Conservation (phyloP, 1,140 invertebrate genomes). For the Coboldia fuscipes region DNA sequence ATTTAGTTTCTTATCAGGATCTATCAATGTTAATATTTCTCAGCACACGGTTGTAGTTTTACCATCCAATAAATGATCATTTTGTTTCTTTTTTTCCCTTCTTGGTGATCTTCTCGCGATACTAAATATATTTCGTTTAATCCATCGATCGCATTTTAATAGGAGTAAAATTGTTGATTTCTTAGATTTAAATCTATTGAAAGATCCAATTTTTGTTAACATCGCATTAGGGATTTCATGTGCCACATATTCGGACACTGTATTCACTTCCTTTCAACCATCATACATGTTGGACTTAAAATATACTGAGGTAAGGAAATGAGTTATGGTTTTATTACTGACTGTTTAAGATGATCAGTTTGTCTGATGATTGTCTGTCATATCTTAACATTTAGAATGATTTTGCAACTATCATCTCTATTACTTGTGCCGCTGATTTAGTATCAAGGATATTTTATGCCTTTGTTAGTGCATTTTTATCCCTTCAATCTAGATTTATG, state of each 20-base stretch:
- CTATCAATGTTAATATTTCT: too few species aligned
- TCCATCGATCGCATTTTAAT: too few species aligned
- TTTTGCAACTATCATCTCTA: slow-evolving; percentile 27
- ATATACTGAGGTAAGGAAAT: slow-evolving; percentile 22
- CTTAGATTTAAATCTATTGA: slow-evolving; percentile 31
- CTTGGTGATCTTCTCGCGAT: too few species aligned
- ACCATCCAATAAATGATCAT: too few species aligned
- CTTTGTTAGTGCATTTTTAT: slow-evolving; percentile 21
- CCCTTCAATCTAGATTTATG: slow-evolving; percentile 27
- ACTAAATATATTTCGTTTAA: too few species aligned
- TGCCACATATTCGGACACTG: slow-evolving; percentile 31
- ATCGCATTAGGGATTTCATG: slow-evolving; percentile 30
- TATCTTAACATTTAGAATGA: slow-evolving; percentile 16
- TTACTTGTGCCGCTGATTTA: slow-evolving; percentile 28
- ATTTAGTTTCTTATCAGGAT: too few species aligned
- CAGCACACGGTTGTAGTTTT: too few species aligned
- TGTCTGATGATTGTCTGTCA: neutral
- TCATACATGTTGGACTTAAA: slow-evolving; percentile 26
- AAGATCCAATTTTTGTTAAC: slow-evolving; percentile 32
- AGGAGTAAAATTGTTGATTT: slow-evolving; percentile 28
- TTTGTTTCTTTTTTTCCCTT: too few species aligned
- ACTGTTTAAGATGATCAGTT: slow-evolving; percentile 2
- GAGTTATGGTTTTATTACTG: neutral
- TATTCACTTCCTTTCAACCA: slow-evolving; percentile 35
- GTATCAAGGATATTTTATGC: slow-evolving; percentile 25